Conservation (phyloP, 2,113 vertebrate species). For the Burhinus oedicnemus region DNA sequence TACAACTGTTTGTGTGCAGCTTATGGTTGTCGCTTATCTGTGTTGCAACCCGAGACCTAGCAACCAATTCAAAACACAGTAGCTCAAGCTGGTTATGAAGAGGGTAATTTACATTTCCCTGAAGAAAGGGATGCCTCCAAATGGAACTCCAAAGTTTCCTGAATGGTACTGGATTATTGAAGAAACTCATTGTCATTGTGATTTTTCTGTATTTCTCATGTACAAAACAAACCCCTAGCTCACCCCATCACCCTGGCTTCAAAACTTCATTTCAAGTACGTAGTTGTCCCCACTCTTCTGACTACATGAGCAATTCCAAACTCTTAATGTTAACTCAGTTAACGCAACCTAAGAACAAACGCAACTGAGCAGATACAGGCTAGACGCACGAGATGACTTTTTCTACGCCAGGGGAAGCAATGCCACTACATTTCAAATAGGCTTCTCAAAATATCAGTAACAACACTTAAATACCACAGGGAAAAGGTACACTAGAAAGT, state of each 20-base stretch:
- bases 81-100: not conserved
- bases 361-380: accelerated
- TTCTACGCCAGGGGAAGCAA: not conserved
- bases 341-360: not conserved
- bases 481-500: not conserved
- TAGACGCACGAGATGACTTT: not conserved
- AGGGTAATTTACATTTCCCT: not conserved
- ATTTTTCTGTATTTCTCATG: not conserved
- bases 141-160: not conserved
- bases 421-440: not conserved
- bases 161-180: not conserved
- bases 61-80: not conserved
- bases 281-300: not conserved
- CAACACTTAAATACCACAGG: not conserved
- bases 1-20: not conserved
- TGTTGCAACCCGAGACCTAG: not conserved
- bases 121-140: not conserved
- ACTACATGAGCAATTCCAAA: not conserved
- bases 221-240: not conserved
- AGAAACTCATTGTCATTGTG: accelerated
- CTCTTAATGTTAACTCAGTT: not conserved
- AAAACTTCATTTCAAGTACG: not conserved
- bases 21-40: not conserved
- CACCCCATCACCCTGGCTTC: not conserved
- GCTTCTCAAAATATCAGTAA: not conserved